Evolutionary conservation across 2,888 invertebrate genomes (phyloP), one percentile per base, ranked within the genome.

Genomic region (Oxyteleia sp.): DNA sequence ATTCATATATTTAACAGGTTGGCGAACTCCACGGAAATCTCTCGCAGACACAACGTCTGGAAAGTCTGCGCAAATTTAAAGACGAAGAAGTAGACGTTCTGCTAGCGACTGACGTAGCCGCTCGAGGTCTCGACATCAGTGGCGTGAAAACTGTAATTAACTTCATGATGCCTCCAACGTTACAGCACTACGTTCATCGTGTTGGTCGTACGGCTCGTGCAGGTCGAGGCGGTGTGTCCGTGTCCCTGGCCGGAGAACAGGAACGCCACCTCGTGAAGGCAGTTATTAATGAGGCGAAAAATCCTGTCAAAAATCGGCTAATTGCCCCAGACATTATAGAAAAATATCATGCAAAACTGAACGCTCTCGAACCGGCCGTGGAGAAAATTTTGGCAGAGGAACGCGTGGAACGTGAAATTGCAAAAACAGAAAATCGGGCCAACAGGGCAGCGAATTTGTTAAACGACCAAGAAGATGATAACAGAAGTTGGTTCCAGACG

Each of bases 111-210:
- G 99, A 99, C 94, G 96, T 99, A 41, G 98, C 98, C 0, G 98
- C 98, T 4, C 94, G 98, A 90, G 99, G 99, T 89, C 94, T 99
- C 51, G 99, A 99, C 94, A 99, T 99, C 87, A 96, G 97, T n/a
- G 98, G 98, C 7, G 98, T 99, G 0, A 97, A 98, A 94, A 99
- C 99, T 11, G 99, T 99, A 4, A 96, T 99, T 49, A 99, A 99
- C 94, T 99, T 98, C 94, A 97, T 98, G 0, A 96, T 99, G 96
- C 99, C 99, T 0, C 96, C 97, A 47, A 97, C 98, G 0, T 93
- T 99, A 16, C 98, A 99, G 90, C 99, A 99, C 93, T 99, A 99
- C 90, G 98, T 99, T 88, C 99, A 99, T 94, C 38, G 82, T 32
- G 76, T 99, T 7, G 99, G 99, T 38, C 95, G 99, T 89, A 99